These are phyloP conservation scores for Microtus montanus DNA, from an alignment of 2,113 vertebrate species.

Conservation along the genomic window DNA sequence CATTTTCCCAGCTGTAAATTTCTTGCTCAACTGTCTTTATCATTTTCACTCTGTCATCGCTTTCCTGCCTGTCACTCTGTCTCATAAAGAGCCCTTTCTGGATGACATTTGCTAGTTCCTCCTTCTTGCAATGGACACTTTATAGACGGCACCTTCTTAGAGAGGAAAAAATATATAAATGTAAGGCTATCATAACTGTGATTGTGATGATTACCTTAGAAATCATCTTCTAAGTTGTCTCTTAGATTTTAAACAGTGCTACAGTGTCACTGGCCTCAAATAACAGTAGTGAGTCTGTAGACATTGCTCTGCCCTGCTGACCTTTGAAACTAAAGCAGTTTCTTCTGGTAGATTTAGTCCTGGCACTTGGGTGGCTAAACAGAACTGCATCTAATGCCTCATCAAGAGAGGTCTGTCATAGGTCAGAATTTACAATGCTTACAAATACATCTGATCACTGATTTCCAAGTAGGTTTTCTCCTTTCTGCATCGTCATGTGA, in stretches of 20 bases:
- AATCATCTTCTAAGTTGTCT: not conserved
- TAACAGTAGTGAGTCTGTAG: not conserved
- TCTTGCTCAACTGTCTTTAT: not conserved
- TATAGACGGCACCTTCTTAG: not conserved
- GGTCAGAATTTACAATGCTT: constrained; percentile 18
- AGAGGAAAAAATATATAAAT: constrained; percentile 2
- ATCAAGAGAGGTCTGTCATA: not conserved
- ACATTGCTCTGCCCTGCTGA: not conserved
- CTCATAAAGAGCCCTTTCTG: not conserved
- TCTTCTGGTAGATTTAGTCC: not conserved
- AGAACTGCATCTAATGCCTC: not conserved
- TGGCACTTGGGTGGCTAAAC: not conserved
- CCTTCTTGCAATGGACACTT: not conserved
- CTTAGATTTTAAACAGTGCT: not conserved
- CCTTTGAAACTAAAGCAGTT: not conserved
- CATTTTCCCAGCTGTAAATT: not conserved
- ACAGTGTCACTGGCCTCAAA: not conserved
- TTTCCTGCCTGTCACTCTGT: not conserved
- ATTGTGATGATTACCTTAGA: not conserved
- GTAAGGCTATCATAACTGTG: not conserved
- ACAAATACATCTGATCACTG: not conserved
- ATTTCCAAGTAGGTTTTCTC: constrained; percentile 16
- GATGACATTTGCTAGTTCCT: not conserved
- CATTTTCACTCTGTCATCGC: not conserved
- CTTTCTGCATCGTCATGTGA: not conserved